A percentile compares a stretch with the other conserved stretches of the same genome.
phyloP scores from a whole-genome alignment of 2,888 invertebrate species.

The Lumbricus terrestris region DNA sequence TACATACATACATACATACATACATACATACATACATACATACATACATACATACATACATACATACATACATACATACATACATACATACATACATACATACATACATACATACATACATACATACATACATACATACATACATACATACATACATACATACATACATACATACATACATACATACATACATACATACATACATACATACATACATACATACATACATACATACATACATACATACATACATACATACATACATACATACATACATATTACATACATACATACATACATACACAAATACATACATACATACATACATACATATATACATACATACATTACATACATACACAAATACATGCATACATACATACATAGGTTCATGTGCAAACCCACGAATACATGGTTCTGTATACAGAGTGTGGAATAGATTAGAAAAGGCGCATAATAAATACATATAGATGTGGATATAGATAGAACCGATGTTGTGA shows the following conservation, averaged over 20 bases:
- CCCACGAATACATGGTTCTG: too few relatives aligned
- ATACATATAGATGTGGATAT: too few relatives aligned
- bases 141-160: neutral
- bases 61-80: neutral
- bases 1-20: too few relatives aligned
- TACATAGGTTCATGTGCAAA: neutral
- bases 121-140: neutral
- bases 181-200: neutral
- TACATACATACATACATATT: neutral
- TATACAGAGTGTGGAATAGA: too few relatives aligned
- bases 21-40: too few relatives aligned
- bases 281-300: neutral
- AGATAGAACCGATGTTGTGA: too few relatives aligned
- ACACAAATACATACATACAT: neutral
- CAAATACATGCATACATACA: neutral
- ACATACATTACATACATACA: neutral
- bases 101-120: too few relatives aligned
- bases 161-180: neutral
- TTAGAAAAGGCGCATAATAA: too few relatives aligned
- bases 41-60: too few relatives aligned
- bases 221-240: neutral
- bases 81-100: too few relatives aligned
- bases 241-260: neutral
- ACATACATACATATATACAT: neutral
- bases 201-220: neutral